Base-by-base conservation (phyloP, 2,797 vertebrate species). In the Kryptolebias ocellatus region DNA sequence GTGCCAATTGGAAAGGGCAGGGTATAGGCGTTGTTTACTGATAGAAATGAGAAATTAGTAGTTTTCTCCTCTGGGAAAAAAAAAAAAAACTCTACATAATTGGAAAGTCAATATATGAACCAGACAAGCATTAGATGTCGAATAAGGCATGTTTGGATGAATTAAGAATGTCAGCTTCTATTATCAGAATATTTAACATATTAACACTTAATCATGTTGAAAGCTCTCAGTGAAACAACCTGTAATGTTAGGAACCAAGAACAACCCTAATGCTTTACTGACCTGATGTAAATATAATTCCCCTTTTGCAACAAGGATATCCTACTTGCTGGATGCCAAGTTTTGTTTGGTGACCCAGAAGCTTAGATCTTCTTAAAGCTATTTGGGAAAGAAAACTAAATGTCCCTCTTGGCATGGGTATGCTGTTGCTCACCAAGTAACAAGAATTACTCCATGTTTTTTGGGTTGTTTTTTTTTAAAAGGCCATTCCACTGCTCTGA, bases 341-440 rank as follows among this genome's bases (percentile, higher is more conserved):
- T 67, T 74, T 59, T 50, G 64, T 59, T 74, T 16, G 60, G 42
- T 73, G 70, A 59, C 58, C 64, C 49, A 2, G 29, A 46, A 18
- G 31, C 29, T 8, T 31, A 6, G 27, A 54, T 51, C 67, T 52
- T 17, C 45, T 55, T 3, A n/a, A 11, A 47, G 45, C 18, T 59
- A 20, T 70, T 70, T 67, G 31, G 49, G 54, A 80, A 37, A 47
- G 63, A 70, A 78, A 81, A n/a, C 27, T 16, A 4, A 39, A 69
- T 70, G 71, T 54, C 50, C 51, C 37, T 53, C 11, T 56, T 85
- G 78, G 72, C 70, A 70, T 20, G 50, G 24, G 18, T 9, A 42
- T 50, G 10, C 53, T 17, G 24, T 58, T 63, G 53, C 51, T 72
- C 60, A 39, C 27, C n/a, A 50, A 60, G 37, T 10, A 18, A 50